Evolutionary conservation across 2,113 vertebrate species (phyloP).

Genomic region (Notarius quadriscutis): DNA sequence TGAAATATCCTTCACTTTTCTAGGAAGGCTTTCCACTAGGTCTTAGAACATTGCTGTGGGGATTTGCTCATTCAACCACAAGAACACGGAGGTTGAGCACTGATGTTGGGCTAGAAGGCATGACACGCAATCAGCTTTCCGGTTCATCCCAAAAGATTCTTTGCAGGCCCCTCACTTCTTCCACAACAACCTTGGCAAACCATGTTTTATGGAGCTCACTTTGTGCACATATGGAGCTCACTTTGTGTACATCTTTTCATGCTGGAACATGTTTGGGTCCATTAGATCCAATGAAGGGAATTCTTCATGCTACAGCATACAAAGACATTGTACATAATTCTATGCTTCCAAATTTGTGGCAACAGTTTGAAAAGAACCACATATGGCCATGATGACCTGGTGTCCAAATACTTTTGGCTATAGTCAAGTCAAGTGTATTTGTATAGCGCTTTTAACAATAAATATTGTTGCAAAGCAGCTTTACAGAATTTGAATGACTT

Average conservation of each 20-base stretch:
- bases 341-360: background rate
- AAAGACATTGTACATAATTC: background rate
- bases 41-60: background rate
- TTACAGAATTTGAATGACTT: too few species aligned
- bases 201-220: background rate
- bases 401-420: background rate
- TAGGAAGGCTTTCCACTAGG: background rate
- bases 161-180: background rate
- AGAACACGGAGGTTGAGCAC: background rate
- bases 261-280: background rate
- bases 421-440: too few species aligned
- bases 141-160: background rate
- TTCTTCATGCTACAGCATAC: background rate
- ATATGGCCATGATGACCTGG: background rate
- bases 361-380: background rate
- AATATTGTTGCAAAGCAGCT: too few species aligned
- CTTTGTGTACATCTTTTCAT: background rate
- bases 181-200: conserved; percentile 48
- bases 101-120: background rate
- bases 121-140: background rate
- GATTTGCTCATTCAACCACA: background rate
- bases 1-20: background rate
- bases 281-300: background rate
- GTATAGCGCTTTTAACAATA: too few species aligned
- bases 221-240: background rate